phyloP scores from a whole-genome alignment of 2,888 invertebrate species.

The Lasioglossum zephyrum region DNA sequence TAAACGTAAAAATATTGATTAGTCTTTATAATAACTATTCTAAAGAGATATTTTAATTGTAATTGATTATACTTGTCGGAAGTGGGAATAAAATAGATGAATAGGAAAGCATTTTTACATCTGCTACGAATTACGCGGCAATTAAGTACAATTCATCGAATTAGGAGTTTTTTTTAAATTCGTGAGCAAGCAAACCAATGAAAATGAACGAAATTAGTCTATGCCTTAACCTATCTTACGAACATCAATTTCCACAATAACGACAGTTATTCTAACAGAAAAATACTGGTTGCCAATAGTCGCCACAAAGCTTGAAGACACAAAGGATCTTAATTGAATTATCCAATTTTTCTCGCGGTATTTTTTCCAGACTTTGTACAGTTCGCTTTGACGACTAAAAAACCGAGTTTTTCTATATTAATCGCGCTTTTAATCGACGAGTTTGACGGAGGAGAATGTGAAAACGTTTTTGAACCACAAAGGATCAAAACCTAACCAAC shows the following conservation, averaged over 20 bases:
- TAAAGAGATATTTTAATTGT: no score
- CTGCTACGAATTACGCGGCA: not conserved
- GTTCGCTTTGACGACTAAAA: not conserved
- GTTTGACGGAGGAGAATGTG: not conserved
- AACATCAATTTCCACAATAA: not conserved
- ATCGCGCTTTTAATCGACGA: not conserved
- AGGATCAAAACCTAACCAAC: not conserved
- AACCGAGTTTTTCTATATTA: not conserved
- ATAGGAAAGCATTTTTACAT: not conserved
- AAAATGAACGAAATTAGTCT: not conserved
- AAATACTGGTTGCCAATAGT: not conserved
- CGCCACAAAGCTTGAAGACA: not conserved
- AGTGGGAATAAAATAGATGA: no score
- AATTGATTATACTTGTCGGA: no score
- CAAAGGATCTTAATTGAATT: not conserved
- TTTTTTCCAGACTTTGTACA: not conserved
- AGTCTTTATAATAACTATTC: no score
- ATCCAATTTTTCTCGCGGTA: not conserved
- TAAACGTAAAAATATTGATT: no score
- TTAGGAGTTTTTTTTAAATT: no score
- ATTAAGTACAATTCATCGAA: no score
- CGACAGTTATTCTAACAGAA: not conserved
- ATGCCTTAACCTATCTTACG: not conserved
- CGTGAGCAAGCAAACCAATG: no score
- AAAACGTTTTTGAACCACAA: not conserved